Base-by-base conservation (phyloP, 2,888 invertebrate genomes). In the Masnerella sp. region DNA sequence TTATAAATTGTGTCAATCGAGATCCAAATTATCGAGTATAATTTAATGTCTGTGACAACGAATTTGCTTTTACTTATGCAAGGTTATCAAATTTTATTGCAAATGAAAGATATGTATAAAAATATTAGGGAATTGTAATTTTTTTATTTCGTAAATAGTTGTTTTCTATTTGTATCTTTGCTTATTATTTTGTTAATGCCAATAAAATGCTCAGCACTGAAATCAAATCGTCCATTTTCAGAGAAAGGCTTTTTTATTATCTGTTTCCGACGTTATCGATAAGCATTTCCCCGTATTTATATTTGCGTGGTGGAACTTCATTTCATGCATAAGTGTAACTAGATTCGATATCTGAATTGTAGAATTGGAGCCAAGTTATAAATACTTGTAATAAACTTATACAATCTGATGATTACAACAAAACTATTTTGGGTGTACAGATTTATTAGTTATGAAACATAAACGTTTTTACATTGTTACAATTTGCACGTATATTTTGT, bases 221-320 rank as follows among this genome's bases (percentile, higher is more conserved):
- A 1, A 15, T 15, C 1, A 64, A 34, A 52, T 28, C 28, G 12
- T 12, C 25, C 28, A 7, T 34, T 34, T 25, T 52, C 40, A 9
- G 32, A 34, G 28, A 36, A 54, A 30, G 30, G 30, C 14, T 25
- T 34, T 38, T 72, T 42, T 61, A 56, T 70, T 56, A 68, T 32
- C 68, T 45, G 45, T 42, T 69, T 69, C 64, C 64, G 68, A 72
- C 72, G 68, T 72, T 72, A 75, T 75, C 75, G 56, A 64, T 47
- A 38, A 32, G 30, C 40, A 40, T 61, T 64, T 68, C 34, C 12
- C 47, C 43, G 64, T 45, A 68, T 34, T n/a, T n/a, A n/a, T 34
- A 54, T 15, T 64, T 72, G 61, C 56, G 70, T 56, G 54, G 68
- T 49, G 42, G 14, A 61, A 67, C 58, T 70, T 18, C 40, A 58